Evolutionary conservation across 2,888 invertebrate genomes (phyloP), one percentile per base, ranked within the genome.

Genomic region (Philopedon plagiatum): DNA sequence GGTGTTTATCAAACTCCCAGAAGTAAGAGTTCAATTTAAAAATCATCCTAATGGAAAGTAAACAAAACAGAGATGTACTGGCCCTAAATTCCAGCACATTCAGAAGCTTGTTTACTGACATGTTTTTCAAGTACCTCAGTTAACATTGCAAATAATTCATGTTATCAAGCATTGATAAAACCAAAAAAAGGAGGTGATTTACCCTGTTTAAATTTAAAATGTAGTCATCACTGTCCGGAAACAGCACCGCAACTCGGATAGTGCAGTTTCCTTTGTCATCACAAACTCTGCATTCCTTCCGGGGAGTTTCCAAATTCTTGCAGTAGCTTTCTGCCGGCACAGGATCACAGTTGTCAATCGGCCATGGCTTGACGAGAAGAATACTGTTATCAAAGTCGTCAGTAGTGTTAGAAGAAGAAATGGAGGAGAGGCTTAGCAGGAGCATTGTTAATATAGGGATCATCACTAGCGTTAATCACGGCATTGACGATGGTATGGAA

Each of bases 161-260:
- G 49, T 58, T 64, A 29, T 54, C 41, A 41, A 63, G 21, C 18
- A 37, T 51, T 11, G 51, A 49, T 51, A 57, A 65, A 44, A 13
- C 18, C 5, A 56, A 34, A 57, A 23, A 4, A 62, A 19, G 8
- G 39, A 58, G 18, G n/a, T 66, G 58, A 67, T 71, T 79, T 79
- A 90, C 90, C 82, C 79, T 78, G 26, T 80, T 78, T 84, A 87
- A 11, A 86, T 85, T 81, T 88, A 83, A 67, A 88, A 90, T 15
- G 88, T 90, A 82, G 74, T 88, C 87, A 57, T 21, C 87, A 85
- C 78, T 89, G 62, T 87, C 87, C 0, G 94, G 92, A 68, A 93
- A 82, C 73, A 93, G 84, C 18, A 93, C 86, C 1, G 91, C 90
- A 0, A 91, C 90, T 61, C 90, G 87, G 44, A 93, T 87, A 49